Evolutionary conservation across 2,797 vertebrate species (phyloP).

Genomic region (Semotilus atromaculatus): DNA sequence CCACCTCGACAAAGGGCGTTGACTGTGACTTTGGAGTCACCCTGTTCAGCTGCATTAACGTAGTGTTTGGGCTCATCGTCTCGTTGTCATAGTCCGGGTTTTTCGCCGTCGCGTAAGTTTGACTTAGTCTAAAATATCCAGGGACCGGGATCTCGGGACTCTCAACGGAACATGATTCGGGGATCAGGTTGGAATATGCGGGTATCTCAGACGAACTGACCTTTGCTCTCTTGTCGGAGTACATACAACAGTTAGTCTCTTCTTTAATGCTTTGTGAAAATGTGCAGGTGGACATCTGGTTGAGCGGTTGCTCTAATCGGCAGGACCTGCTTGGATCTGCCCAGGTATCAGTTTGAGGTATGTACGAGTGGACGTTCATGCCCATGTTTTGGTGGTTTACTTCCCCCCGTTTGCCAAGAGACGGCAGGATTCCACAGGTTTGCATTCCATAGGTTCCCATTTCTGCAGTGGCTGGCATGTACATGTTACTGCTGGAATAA

Average conservation of each 20-base stretch:
- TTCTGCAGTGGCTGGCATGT: constrained; percentile 96
- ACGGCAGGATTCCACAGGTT: constrained; percentile 99
- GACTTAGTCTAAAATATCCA: constrained; percentile 98
- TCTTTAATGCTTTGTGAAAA: constrained; percentile 99
- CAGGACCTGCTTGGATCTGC: constrained; percentile 94
- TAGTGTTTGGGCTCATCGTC: constrained; percentile 89
- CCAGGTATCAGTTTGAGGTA: constrained; percentile 99
- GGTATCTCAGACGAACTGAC: constrained; percentile 89
- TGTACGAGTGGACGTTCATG: constrained; percentile 98
- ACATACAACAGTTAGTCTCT: constrained; percentile 99
- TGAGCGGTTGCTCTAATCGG: constrained; percentile 94
- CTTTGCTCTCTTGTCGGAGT: constrained; percentile 97
- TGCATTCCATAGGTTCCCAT: constrained; percentile 99
- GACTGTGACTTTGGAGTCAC: constrained; percentile 90
- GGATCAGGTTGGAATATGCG: constrained; percentile 89
- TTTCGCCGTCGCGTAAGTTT: constrained; percentile 95
- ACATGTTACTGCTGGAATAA: constrained; percentile 98
- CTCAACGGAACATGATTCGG: constrained; percentile 90
- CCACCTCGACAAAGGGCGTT: constrained; percentile 86
- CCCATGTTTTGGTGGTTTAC: constrained; percentile 96
- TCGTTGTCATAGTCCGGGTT: constrained; percentile 93
- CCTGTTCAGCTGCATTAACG: constrained; percentile 91
- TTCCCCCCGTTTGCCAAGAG: constrained; percentile 97
- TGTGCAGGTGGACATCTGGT: constrained; percentile 94
- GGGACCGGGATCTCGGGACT: constrained; percentile 97